These are phyloP conservation scores for Cryptus viduatorius DNA, from an alignment of 2,888 invertebrate genomes.

Conservation along the genomic window DNA sequence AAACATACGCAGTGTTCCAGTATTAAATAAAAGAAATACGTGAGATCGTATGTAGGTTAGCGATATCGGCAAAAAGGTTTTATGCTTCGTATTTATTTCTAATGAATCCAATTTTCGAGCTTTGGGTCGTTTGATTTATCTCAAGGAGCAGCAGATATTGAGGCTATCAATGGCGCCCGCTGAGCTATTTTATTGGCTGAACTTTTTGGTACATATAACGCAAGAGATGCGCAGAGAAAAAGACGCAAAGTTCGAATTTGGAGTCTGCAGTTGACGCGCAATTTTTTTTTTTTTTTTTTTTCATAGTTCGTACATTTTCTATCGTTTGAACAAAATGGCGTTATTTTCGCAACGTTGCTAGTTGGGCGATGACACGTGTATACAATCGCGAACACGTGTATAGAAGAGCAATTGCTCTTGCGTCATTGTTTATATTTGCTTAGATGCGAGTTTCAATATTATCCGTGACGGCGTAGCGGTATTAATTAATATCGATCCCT, in stretches of 20 bases:
- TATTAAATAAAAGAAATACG: constrained; percentile 1
- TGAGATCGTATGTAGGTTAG: constrained; percentile 22
- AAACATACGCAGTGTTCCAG: constrained; percentile 40
- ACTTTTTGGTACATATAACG: too few relatives aligned
- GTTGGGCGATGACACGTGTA: constrained; percentile 9
- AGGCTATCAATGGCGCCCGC: too few relatives aligned
- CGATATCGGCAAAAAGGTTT: too few relatives aligned
- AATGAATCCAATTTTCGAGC: too few relatives aligned
- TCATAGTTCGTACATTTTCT: not conserved
- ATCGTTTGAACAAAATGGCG: not conserved
- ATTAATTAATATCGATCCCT: constrained; percentile 78
- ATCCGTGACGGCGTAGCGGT: constrained; percentile 73
- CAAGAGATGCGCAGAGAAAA: not conserved
- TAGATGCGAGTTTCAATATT: constrained; percentile 82
- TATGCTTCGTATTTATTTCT: too few relatives aligned
- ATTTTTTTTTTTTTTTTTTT: not conserved
- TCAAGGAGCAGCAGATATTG: too few relatives aligned
- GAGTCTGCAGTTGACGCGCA: constrained; percentile 18
- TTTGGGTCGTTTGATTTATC: too few relatives aligned
- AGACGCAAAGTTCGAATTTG: constrained; percentile 3
- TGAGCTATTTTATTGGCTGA: too few relatives aligned
- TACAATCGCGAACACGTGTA: not conserved
- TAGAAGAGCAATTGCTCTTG: constrained; percentile 73
- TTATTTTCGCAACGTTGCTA: not conserved
- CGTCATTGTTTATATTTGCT: constrained; percentile 79